Evolutionary conservation across 2,888 invertebrate species (phyloP), one percentile per base, ranked within the genome.

Genomic region (Apomyelois bistriatella): DNA sequence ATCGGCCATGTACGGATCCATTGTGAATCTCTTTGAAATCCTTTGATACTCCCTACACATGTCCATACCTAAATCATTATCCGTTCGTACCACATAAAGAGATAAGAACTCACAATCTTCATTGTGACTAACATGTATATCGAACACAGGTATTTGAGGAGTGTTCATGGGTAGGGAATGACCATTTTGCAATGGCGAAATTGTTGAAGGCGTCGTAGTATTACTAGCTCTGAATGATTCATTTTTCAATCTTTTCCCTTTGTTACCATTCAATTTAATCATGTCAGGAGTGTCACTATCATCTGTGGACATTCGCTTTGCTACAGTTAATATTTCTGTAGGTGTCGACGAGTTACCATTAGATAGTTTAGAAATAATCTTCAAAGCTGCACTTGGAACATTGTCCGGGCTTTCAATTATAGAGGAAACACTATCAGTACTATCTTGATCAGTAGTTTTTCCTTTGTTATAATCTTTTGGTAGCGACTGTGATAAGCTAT

Each of bases 281-380:
- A 82, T 79, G 59, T 90, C 89, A 0, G 90, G 90, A 7, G 91
- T 91, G 48, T 90, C 83, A 52, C 78, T 78, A 40, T 85, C 82
- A 40, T 76, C 76, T 1, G 60, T 47, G 1, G 40, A 53, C 8
- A 58, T 55, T 22, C 63, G 65, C 56, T 82, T 82, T 0, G 56
- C 66, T 13, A 66, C 65, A 0, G 47, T 38, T 3, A 61, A 3
- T 7, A 69, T 41, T 58, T 90, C 88, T 0, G 86, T 79, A 4
- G 90, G 90, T 0, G 90, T 90, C 9, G 90, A 90, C 0, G 90
- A 89, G 55, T 85, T 79, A 0, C 90, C 90, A 52, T 90, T 90
- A 0, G 88, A 88, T n/a, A 90, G 64, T 69, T 90, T 89, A 0
- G 87, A 79, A 16, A 90, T 89, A 52, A 90, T 56, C 60, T 88